Base-by-base conservation (phyloP, 2,888 invertebrate genomes). In the Thereva nobilitata region DNA sequence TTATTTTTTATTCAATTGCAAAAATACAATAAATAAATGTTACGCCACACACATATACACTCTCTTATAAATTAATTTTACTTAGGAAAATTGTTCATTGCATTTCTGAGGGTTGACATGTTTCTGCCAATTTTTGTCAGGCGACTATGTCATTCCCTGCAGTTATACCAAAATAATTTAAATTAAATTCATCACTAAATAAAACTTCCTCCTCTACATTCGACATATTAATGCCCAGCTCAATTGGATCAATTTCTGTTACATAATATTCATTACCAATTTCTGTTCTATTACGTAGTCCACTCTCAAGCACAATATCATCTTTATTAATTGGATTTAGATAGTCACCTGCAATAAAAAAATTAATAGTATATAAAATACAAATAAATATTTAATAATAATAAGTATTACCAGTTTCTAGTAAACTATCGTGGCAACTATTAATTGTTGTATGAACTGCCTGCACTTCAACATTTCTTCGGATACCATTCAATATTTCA, bases 281-380 rank as follows among this genome's bases (percentile, higher is more conserved):
- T 40, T 67, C 68, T 37, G 50, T 41, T 69, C 70, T 63, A 61
- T 59, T 67, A 42, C 68, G 10, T 34, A 92, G 83, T 0, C 91
- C 91, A 72, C 91, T 90, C 77, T 92, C 92, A 70, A 88, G 85
- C 6, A 90, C 90, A 4, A 90, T 87, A 72, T 91, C 88, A 76
- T 92, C 91, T 74, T 90, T 89, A 42, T 91, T 89, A 56, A 92
- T 89, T 4, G 87, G 86, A 72, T 86, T 86, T 42, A 87, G 82
- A 76, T 86, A 87, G 82, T 86, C 86, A 84, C 84, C 68, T 83
- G 79, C 53, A 70, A 72, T 47, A 64, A 23, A 23, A 23, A 40
- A 61, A 54, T 57, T 66, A 66, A 12, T 59, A 64, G 34, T 7
- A 37, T 2, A 8, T 53, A n/a, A 37, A 6, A 34, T 12, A 47